Percentiles rank a stretch among this genome's conserved stretches.
These are phyloP conservation scores for Caradrina kadenii DNA, from an alignment of 2,888 invertebrate genomes.

Conservation along the genomic window DNA sequence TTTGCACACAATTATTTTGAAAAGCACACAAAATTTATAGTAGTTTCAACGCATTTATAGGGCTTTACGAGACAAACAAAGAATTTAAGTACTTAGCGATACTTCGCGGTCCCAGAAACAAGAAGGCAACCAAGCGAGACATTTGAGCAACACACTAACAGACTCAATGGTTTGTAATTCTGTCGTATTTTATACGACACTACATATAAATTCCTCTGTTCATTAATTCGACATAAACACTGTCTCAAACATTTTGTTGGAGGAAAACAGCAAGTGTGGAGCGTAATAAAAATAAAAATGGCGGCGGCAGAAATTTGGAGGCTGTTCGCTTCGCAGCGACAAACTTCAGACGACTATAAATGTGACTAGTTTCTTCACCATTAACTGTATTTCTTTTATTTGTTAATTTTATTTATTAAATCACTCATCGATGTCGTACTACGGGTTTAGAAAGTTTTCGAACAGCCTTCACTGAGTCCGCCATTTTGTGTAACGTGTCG, in stretches of 20 bases:
- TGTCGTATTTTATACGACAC: constrained; percentile 30
- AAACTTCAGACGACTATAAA: constrained; percentile 81
- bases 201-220: constrained; percentile 49
- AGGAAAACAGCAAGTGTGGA: constrained; percentile 82
- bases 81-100: constrained; percentile 6
- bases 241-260: constrained; percentile 90
- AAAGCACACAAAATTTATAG: constrained; percentile 24
- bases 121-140: constrained; percentile 26
- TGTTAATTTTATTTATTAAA: constrained; percentile 76
- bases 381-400: constrained; percentile 81
- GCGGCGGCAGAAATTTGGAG: constrained; percentile 91
- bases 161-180: constrained; percentile 43
- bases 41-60: constrained; percentile 4
- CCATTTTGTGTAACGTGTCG: constrained; percentile 82
- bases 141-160: constrained; percentile 26
- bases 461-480: constrained; percentile 92
- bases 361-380: constrained; percentile 80
- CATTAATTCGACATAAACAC: constrained; percentile 91
- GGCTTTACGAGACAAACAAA: constrained; percentile 16
- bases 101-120: constrained; percentile 11
- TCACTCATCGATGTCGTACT: constrained; percentile 80
- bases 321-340: constrained; percentile 90
- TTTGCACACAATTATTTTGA: constrained; percentile 29
- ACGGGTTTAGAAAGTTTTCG: constrained; percentile 91
- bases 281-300: constrained; percentile 79